Percentiles rank a stretch among this genome's conserved stretches.
Conservation (phyloP, 2,888 invertebrate genomes). For the Stramonita haemastoma region DNA sequence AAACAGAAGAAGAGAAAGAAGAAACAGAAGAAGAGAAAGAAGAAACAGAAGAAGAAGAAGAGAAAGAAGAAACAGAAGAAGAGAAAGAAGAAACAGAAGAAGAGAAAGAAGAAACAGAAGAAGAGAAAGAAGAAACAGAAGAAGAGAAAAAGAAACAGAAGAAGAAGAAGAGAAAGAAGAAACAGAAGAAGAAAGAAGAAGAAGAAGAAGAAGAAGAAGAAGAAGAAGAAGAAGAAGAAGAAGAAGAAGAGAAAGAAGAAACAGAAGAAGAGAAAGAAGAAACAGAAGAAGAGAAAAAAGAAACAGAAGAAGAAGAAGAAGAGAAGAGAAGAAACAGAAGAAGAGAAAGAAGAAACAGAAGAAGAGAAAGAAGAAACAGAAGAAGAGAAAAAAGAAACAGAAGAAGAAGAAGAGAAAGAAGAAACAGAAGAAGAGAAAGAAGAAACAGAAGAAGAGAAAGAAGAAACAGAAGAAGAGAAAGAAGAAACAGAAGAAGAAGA, state of each 20-base stretch:
- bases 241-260: too few species aligned
- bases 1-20: background rate
- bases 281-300: too few species aligned
- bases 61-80: too few species aligned
- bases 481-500: background rate
- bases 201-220: background rate
- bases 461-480: background rate
- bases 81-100: background rate
- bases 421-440: background rate
- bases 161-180: background rate
- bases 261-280: too few species aligned
- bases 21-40: too few species aligned
- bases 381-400: constrained; percentile 1
- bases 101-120: constrained; percentile 22
- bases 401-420: background rate
- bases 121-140: background rate
- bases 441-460: background rate
- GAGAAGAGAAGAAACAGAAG: constrained; percentile 18
- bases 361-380: constrained; percentile 6
- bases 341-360: constrained; percentile 24
- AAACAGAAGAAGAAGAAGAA: background rate
- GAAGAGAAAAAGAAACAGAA: constrained; percentile 6
- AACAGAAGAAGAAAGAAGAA: background rate
- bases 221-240: too few species aligned
- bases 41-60: background rate